Percentiles rank a stretch among this genome's conserved stretches.
These are phyloP conservation scores for Teleogryllus oceanicus DNA, from an alignment of 2,888 invertebrate genomes.

Conservation along the genomic window DNA sequence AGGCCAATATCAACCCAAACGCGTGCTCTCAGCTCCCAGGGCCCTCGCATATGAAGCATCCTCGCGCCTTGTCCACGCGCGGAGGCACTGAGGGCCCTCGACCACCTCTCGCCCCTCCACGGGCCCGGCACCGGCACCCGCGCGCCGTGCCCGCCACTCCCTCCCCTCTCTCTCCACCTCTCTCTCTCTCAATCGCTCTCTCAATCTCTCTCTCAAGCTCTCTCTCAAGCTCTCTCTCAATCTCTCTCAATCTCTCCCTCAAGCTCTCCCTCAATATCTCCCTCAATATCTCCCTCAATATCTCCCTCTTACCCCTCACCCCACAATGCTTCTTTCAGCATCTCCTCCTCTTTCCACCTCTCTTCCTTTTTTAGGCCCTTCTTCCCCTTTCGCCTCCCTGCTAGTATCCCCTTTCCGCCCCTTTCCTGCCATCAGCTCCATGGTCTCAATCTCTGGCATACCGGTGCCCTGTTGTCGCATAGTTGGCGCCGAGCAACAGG, in stretches of 20 bases:
- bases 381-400: not conserved
- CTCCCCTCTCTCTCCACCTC: no score
- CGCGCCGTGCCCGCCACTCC: no score
- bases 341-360: not conserved
- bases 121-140: no score
- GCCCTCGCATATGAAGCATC: no score
- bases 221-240: no score
- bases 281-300: conserved; percentile 3
- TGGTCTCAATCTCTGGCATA: not conserved
- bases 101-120: not conserved
- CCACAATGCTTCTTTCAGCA: not conserved
- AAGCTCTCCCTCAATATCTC: not conserved
- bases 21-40: no score
- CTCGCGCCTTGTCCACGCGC: no score
- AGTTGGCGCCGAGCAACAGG: not conserved
- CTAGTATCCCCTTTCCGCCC: not conserved
- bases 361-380: not conserved
- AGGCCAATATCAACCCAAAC: no score
- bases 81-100: no score
- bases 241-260: no score
- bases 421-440: conserved; percentile 11
- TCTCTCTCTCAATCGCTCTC: no score
- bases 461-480: not conserved
- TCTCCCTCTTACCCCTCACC: conserved; percentile 25
- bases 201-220: no score